Base-by-base conservation (phyloP, 2,113 vertebrate species). In the Otolemur garnettii region DNA sequence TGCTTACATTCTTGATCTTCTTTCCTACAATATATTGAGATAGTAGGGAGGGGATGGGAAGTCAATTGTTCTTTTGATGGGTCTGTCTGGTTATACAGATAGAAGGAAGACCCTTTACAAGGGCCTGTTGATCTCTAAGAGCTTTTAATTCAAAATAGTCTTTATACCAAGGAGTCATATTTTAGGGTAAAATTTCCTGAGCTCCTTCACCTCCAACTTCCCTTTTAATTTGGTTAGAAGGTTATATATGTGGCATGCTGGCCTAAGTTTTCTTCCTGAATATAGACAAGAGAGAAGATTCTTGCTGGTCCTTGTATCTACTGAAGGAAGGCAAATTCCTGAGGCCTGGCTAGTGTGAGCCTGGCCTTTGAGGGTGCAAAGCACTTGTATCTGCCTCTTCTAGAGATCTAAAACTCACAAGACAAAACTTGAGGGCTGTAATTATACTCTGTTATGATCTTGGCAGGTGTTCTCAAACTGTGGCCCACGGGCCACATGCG, bases 211-310 rank as follows among this genome's bases (percentile, higher is more conserved):
- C 38, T 1, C 33, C 66, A 77, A 2, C 66, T 82, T 78, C 35
- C 79, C 42, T 92, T 66, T 90, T 30, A 60, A 74, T 60, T 78
- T 80, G 45, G 13, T 33, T 80, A 95, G 30, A 92, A 68, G n/a
- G 22, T 64, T 85, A 38, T 35, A n/a, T 24, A 9, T 64, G 19
- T 64, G 24, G 35, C 33, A 3, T 72, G 35, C 33, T 22, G 28
- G 60, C 35, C 50, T 92, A 9, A 50, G 5, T 68, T 81, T 93
- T 22, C 74, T 71, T 17, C n/a, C 42, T 74, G 33, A 79, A 13
- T 55, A 59, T 13, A 83, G 59, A 2, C 84, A 62, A 64, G 42
- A 71, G 55, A 59, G 55, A 84, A 60, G 30, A 79, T 62, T 57
- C 62, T 74, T 87, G 15, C 33, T 72, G 64, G 74, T 38, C 28